Percentiles rank a stretch among this genome's conserved stretches.
These are phyloP conservation scores for Chesias legatella DNA, from an alignment of 2,888 invertebrate species.

Conservation along the genomic window DNA sequence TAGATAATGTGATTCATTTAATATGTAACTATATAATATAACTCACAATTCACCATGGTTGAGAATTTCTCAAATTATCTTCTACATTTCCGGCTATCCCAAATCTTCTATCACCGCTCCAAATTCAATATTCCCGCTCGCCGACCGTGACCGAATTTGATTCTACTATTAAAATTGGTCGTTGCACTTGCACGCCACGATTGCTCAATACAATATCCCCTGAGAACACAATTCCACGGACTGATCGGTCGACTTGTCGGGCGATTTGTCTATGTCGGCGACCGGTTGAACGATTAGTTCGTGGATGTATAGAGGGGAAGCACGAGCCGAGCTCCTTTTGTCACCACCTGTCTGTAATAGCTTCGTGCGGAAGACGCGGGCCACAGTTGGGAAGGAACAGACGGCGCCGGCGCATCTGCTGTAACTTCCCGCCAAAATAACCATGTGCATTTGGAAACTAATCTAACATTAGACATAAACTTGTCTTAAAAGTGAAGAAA, in stretches of 20 bases:
- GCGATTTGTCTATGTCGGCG: slow-evolving; percentile 41
- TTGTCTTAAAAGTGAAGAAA: too few relatives aligned
- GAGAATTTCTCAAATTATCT: not conserved
- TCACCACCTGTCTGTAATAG: slow-evolving; percentile 76
- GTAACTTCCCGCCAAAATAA: slow-evolving; percentile 59
- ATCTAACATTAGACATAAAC: too few relatives aligned
- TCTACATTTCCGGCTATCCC: slow-evolving; percentile 9
- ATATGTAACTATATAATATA: too few relatives aligned
- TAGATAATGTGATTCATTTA: too few relatives aligned
- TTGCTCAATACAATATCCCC: slow-evolving; percentile 24
- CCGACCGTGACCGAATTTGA: slow-evolving; percentile 27
- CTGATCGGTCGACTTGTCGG: slow-evolving; percentile 36
- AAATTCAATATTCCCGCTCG: slow-evolving; percentile 25
- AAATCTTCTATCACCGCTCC: slow-evolving; percentile 8
- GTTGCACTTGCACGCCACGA: slow-evolving; percentile 25
- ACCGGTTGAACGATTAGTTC: slow-evolving; percentile 19
- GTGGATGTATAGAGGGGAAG: slow-evolving; percentile 56
- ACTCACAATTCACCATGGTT: too few relatives aligned
- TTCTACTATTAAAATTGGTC: slow-evolving; percentile 31
- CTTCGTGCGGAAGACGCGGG: slow-evolving; percentile 64
- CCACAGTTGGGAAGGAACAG: slow-evolving; percentile 45
- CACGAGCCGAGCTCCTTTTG: slow-evolving; percentile 61
- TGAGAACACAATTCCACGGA: slow-evolving; percentile 13
- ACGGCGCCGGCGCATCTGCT: slow-evolving; percentile 69
- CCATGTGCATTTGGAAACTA: slow-evolving; percentile 33